Evolutionary conservation across 2,888 invertebrate species (phyloP).

Genomic region (Noctua fimbriata): DNA sequence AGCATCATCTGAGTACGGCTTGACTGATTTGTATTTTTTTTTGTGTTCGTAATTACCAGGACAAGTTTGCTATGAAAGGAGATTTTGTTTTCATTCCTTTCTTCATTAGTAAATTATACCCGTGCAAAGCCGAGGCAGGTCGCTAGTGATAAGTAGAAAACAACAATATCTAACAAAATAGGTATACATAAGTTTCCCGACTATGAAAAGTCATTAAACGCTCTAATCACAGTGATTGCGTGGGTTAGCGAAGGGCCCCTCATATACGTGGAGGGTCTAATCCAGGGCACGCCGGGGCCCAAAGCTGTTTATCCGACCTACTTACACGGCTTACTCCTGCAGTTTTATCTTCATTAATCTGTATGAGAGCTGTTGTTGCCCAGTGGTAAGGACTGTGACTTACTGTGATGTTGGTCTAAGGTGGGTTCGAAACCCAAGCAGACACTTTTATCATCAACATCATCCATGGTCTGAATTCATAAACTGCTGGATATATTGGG

Average conservation of each 20-base stretch:
- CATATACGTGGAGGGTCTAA: conserved; percentile 52
- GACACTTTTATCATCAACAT: not conserved
- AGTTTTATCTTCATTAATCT: conserved; percentile 66
- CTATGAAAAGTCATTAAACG: conserved; percentile 48
- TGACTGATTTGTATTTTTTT: not conserved
- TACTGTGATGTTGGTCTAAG: not conserved
- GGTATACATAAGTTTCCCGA: not conserved
- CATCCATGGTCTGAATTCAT: not conserved
- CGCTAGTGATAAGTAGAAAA: conserved; percentile 5
- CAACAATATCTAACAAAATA: conserved; percentile 3
- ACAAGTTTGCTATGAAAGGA: not conserved
- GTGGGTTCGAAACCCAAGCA: not conserved
- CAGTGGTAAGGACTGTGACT: not conserved
- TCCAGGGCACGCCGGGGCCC: conserved; percentile 51
- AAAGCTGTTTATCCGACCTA: conserved; percentile 68
- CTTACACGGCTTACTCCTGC: conserved; percentile 56
- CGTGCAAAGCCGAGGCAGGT: not conserved
- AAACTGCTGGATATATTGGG: not conserved
- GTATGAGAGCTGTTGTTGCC: not conserved
- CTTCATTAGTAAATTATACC: not conserved
- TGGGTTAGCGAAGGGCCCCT: conserved; percentile 46
- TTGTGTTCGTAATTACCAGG: not conserved
- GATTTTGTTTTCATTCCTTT: not conserved
- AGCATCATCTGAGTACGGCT: not conserved
- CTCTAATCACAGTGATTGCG: conserved; percentile 54